A percentile compares a stretch with the other conserved stretches of the same genome.
Evolutionary conservation across 2,113 vertebrate genomes (phyloP).

Genomic region (Clarias macrocephalus): DNA sequence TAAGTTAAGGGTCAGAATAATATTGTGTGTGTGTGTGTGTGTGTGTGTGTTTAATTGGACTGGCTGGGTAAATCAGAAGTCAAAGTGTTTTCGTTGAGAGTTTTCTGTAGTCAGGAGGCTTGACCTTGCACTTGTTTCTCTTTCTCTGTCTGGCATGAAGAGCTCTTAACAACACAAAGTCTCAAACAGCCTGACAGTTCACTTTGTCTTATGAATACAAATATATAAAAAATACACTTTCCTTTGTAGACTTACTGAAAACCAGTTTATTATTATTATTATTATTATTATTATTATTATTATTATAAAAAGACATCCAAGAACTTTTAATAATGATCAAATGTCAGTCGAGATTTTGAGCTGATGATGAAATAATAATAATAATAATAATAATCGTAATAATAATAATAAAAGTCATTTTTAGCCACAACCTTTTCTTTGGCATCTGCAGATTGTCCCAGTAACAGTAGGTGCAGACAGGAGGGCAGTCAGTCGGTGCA

Average conservation of each 20-base stretch:
- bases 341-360: not conserved
- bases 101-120: conserved; percentile 18
- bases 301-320: not conserved
- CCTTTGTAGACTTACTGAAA: too few species aligned
- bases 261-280: too few species aligned
- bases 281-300: too few species aligned
- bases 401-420: too few species aligned
- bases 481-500: not conserved
- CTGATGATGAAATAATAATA: not conserved
- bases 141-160: conserved; percentile 26
- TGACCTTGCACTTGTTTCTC: conserved; percentile 28
- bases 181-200: not conserved
- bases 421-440: not conserved
- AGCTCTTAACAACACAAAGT: not conserved
- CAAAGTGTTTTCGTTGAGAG: not conserved
- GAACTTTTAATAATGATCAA: not conserved
- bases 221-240: not conserved
- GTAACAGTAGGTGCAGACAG: not conserved
- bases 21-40: not conserved
- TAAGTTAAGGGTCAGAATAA: conserved; percentile 17
- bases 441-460: not conserved
- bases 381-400: too few species aligned
- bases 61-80: conserved; percentile 20
- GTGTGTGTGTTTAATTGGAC: conserved; percentile 37
- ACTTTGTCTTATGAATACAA: conserved; percentile 23